Base-by-base conservation (phyloP, 1,140 invertebrate species). In the Megathymus violae region DNA sequence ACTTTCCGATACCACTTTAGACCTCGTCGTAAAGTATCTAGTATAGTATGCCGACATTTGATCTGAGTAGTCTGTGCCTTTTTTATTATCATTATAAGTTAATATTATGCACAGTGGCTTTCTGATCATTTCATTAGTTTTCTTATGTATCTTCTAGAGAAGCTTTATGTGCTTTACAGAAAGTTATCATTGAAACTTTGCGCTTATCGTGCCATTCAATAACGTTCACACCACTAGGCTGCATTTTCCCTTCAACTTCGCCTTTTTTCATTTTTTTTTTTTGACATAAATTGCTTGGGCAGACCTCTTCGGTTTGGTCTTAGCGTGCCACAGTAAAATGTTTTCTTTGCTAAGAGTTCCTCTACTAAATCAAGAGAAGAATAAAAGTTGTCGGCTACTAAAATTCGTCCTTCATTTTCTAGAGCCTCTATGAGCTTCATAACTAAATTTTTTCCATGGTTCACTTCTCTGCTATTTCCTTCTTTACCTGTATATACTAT, bases 381-480 rank as follows among this genome's bases (percentile, higher is more conserved):
- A 44, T 91, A 89, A 46, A 69, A 92, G 67, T 91, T 89, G 52
- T 92, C 85, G 0, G 76, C 78, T 36, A 67, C 74, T 1, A 92
- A 3, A 5, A 76, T 76, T 34, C 87, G 74, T 10, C 80, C 77
- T 48, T 74, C 63, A 60, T 76, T 56, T 25, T 77, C 44, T 19
- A 80, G 13, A 36, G 64, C 47, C 40, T 66, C 51, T 14, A 73
- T 62, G 15, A 78, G 48, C 41, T 22, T 64, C 48, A 78, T 31
- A 16, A 82, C 74, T 4, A 69, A 52, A 13, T 79, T 75, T 25
- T 63, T 10, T 0, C 17, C 60, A 50, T 72, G 66, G 7, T 36
- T 36, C 1, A 36, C 7, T 11, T 36, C 34, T 7, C 34, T 4
- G 4, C 25, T 59, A 40, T 40, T 46, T 11, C 50, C 68, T 0